These are phyloP conservation scores for Geotrupes spiniger DNA, from an alignment of 2,888 invertebrate species.

Conservation along the genomic window DNA sequence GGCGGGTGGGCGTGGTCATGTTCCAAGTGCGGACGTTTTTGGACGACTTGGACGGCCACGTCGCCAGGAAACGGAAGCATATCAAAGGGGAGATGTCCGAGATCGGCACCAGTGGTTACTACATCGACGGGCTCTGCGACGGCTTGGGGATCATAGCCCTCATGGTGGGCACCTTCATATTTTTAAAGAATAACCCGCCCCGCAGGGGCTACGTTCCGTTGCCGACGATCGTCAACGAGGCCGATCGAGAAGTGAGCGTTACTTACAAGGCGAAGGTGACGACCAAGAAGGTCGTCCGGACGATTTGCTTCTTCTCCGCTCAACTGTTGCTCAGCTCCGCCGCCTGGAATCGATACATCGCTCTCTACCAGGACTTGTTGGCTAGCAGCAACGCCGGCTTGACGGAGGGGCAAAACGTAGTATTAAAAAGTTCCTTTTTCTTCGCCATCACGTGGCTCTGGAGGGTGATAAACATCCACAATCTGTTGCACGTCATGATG, in stretches of 20 bases:
- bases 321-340: slow-evolving; percentile 73
- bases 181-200: slow-evolving; percentile 70
- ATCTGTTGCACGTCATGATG: slow-evolving; percentile 69
- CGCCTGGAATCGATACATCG: slow-evolving; percentile 83
- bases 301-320: slow-evolving; percentile 64
- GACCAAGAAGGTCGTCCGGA: slow-evolving; percentile 63
- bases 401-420: slow-evolving; percentile 57
- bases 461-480: slow-evolving; percentile 78
- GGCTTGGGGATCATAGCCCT: slow-evolving; percentile 71
- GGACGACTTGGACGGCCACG: slow-evolving; percentile 84
- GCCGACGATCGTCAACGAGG: slow-evolving; percentile 53
- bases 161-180: slow-evolving; percentile 66
- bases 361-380: slow-evolving; percentile 72
- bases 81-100: slow-evolving; percentile 75
- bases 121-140: slow-evolving; percentile 81
- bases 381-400: slow-evolving; percentile 60
- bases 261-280: slow-evolving; percentile 68
- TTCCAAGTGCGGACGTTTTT: slow-evolving; percentile 80
- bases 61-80: slow-evolving; percentile 73
- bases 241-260: slow-evolving; percentile 54
- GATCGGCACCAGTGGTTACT: slow-evolving; percentile 77
- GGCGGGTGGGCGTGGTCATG: slow-evolving; percentile 71
- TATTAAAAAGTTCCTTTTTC: slow-evolving; percentile 71
- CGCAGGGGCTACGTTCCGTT: slow-evolving; percentile 70
- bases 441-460: slow-evolving; percentile 72